Base-by-base conservation (phyloP, 2,113 vertebrate genomes). In the Panthera leo region DNA sequence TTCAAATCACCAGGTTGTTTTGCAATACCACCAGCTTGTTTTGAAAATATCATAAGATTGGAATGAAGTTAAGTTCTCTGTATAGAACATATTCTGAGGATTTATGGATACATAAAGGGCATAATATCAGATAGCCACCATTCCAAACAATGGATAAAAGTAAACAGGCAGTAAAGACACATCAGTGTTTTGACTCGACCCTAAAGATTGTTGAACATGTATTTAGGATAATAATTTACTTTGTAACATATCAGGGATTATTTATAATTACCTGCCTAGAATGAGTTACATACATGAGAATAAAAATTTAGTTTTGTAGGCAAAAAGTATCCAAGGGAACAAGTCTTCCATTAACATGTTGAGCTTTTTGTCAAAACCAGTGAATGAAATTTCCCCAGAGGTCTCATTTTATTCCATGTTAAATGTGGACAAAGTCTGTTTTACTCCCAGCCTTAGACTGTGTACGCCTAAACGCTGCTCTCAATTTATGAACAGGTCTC, bases 231-330 rank as follows among this genome's bases (percentile, higher is more conserved):
- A 75, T 67, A 4, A 45, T 58, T 91, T 96, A 85, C 73, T 93
- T 80, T 82, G 36, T 36, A 39, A 34, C 5, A 51, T 39, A 34
- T 71, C 12, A 78, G 39, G 31, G 91, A 75, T 73, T 96, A 76
- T 79, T 96, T 97, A 31, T 86, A 97, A 84, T 96, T 93, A 76
- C 51, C 55, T 90, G 36, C 36, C 13, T 92, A 80, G 76, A 92
- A 45, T 80, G 34, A 76, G 7, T 94, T 71, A 55, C 58, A 63
- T 71, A 55, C 58, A 63, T 36, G 27, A 36, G 53, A 95, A 85
- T 76, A 87, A 91, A 82, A 89, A 58, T 92, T 93, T 80, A 92
- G 51, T 70, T 82, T 95, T 94, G 25, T 71, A 93, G 51, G 36
- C 55, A 85, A 75, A 94, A 95, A 14, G 8, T 75, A 68, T 87